Conservation (phyloP, 2,797 vertebrate species). For the Mormyrus proboscirostris region DNA sequence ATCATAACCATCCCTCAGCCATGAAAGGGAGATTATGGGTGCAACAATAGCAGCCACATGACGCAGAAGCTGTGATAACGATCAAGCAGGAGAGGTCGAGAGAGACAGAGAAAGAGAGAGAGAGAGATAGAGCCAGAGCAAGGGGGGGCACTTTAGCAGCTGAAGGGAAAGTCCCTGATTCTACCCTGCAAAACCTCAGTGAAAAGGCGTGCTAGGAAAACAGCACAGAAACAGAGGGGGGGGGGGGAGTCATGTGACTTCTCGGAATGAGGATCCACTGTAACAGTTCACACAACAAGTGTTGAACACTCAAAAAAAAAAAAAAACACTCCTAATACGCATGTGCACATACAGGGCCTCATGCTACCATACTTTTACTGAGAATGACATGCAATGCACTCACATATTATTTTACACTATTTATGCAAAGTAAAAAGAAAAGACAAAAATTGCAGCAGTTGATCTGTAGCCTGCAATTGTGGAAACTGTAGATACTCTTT, state of each 20-base stretch:
- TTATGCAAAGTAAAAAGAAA: background rate
- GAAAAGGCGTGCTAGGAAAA: slow-evolving; percentile 64
- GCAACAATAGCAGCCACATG: background rate
- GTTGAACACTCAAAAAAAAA: background rate
- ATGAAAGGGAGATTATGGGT: background rate
- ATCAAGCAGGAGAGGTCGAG: slow-evolving; percentile 1
- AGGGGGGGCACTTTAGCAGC: background rate
- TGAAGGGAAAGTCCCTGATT: slow-evolving; percentile 65
- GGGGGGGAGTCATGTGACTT: slow-evolving; percentile 63
- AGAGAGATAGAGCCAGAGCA: slow-evolving; percentile 8
- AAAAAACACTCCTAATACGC: slow-evolving; percentile 17
- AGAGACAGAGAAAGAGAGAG: slow-evolving; percentile 6
- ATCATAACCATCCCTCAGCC: background rate
- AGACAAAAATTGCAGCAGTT: background rate
- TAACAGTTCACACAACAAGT: slow-evolving; percentile 12
- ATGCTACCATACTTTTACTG: background rate
- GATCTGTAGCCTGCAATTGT: background rate
- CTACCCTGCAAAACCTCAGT: slow-evolving; percentile 60
- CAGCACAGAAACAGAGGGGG: slow-evolving; percentile 44
- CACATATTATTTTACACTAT: background rate
- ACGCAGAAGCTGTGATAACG: background rate
- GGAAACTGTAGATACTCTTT: background rate
- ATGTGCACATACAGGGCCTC: slow-evolving; percentile 12
- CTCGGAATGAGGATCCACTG: slow-evolving; percentile 60
- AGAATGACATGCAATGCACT: background rate